Evolutionary conservation across 2,888 invertebrate species (phyloP).

Genomic region (Tromatobia lineatoria): DNA sequence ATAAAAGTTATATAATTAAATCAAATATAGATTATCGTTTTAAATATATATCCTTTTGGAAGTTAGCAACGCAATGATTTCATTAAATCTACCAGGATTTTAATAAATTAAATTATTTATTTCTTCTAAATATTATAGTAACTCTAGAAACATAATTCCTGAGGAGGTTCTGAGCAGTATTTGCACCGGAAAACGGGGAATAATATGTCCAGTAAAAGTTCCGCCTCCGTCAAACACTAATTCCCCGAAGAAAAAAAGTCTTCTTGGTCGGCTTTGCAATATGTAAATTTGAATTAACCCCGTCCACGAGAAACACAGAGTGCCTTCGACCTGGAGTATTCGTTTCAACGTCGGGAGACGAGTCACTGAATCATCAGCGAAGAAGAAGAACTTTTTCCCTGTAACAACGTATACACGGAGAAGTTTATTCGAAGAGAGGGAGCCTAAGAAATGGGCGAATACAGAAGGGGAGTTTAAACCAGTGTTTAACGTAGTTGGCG

Average conservation of each 20-base stretch:
- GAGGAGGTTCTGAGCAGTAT: constrained; percentile 2
- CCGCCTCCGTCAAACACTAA: constrained; percentile 56
- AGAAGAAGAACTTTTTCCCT: constrained; percentile 41
- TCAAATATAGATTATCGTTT: no score
- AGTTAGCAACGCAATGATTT: no score
- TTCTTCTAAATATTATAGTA: neutral
- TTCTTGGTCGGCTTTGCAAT: constrained; percentile 2
- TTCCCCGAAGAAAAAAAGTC: constrained; percentile 57
- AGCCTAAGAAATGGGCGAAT: constrained; percentile 65
- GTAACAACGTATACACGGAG: neutral
- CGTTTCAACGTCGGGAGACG: constrained; percentile 47
- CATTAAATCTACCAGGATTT: no score
- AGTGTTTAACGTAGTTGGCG: constrained; percentile 82
- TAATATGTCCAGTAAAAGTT: constrained; percentile 16
- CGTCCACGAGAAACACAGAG: constrained; percentile 45
- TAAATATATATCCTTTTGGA: no score
- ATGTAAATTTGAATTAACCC: constrained; percentile 66
- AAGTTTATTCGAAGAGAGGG: constrained; percentile 42
- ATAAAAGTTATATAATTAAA: no score
- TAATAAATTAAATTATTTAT: no score
- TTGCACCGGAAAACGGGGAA: neutral
- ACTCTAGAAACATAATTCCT: constrained; percentile 19
- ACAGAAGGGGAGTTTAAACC: constrained; percentile 79
- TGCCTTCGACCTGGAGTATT: constrained; percentile 49
- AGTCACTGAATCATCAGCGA: constrained; percentile 48